Base-by-base conservation (phyloP, 2,113 vertebrate species). In the Phylloscopus whistleri region DNA sequence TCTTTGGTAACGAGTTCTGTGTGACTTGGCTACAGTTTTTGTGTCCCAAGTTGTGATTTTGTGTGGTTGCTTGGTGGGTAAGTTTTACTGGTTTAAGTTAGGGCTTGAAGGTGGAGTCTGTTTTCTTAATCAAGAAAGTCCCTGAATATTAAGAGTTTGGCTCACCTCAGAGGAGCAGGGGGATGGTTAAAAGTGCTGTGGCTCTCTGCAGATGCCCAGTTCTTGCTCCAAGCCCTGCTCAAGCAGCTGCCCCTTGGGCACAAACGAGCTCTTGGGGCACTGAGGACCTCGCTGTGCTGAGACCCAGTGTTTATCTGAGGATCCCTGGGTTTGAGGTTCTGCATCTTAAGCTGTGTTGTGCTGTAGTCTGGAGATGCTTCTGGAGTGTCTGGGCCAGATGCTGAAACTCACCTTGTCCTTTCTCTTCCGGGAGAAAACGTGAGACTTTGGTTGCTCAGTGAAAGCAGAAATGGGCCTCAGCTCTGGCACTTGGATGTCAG, bases 391-490 rank as follows among this genome's bases (percentile, higher is more conserved):
- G 67, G 31, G 41, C 30, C 19, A 28, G 88, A 11, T 92, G 79
- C 72, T 85, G 95, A 92, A 92, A 84, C 63, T 49, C 21, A 33
- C 28, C 23, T 17, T 11, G 33, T 51, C 16, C 88, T 93, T 95
- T 94, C 78, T 70, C 35, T 91, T 37, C 23, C 1, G 44, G 58
- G 72, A 77, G 94, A 85, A 94, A 58, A 73, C 7, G 2, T 39
- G 66, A 82, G 41, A 6, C 2, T 3, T 7, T 9, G 5, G 0
- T 17, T 0, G 3, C 49, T 52, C 46, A 31, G 67, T 10, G 78
- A 87, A 72, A 92, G 82, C 88, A 73, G 85, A 83, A 91, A 87
- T 2, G 14, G 13, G 9, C 20, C 44, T 56, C 18, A 2, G 33
- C 37, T 39, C 39, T 52, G 41, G 31, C 7, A 2, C 66, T 79